Percentiles rank a stretch among this genome's conserved stretches.
Conservation (phyloP, 2,888 invertebrate genomes). For the Candidula unifasciata region DNA sequence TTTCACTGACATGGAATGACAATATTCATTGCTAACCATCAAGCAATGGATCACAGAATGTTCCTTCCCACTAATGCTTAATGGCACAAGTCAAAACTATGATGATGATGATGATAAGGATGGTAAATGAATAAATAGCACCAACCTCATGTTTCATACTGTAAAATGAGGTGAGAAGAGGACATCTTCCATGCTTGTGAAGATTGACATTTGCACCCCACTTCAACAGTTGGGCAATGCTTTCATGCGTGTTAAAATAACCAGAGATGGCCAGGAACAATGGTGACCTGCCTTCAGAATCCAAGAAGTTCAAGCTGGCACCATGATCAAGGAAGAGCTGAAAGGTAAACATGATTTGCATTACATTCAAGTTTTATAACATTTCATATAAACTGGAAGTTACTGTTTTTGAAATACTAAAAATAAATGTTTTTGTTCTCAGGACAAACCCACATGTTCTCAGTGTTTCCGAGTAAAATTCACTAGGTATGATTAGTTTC, state of each 20-base stretch:
- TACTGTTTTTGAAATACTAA: no score
- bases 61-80: no score
- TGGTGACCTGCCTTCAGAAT: conserved; percentile 42
- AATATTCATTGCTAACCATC: no score
- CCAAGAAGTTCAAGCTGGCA: conserved; percentile 45
- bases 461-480: no score
- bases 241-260: not conserved
- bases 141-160: conserved; percentile 47
- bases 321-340: conserved; percentile 45
- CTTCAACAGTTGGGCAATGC: conserved; percentile 17
- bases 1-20: no score
- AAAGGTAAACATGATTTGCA: not conserved
- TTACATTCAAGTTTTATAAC: not conserved
- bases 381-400: not conserved
- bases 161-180: conserved; percentile 42
- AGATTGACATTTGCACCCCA: conserved; percentile 41
- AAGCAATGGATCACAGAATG: no score
- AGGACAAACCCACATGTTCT: no score
- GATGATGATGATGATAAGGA: no score
- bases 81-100: no score
- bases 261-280: conserved; percentile 41
- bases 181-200: conserved; percentile 29
- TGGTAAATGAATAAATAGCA: not conserved
- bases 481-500: no score
- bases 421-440: no score